A percentile compares a stretch with the other conserved stretches of the same genome.
Conservation (phyloP, 2,888 invertebrate genomes). For the Apocheima hispidaria region DNA sequence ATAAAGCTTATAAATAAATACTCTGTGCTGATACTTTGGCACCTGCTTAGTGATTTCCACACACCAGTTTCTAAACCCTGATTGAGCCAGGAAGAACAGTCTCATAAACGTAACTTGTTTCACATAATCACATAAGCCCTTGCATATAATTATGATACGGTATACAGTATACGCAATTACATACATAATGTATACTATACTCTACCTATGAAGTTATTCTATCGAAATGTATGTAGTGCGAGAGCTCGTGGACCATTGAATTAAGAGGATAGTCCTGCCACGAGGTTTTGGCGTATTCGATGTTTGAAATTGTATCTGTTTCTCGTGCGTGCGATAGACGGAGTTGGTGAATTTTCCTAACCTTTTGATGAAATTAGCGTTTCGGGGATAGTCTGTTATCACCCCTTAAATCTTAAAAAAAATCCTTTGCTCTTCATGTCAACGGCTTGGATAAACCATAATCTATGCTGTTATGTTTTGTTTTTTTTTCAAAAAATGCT, state of each 20-base stretch:
- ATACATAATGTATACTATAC: slow-evolving; percentile 40
- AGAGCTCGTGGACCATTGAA: slow-evolving; percentile 1
- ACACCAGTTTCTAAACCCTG: slow-evolving; percentile 27
- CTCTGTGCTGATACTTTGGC: background rate
- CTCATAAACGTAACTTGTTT: slow-evolving; percentile 25
- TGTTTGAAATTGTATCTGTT: too few relatives aligned
- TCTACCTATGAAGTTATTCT: slow-evolving; percentile 66
- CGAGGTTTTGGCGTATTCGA: too few relatives aligned
- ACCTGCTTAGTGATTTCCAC: slow-evolving; percentile 24
- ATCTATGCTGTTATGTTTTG: too few relatives aligned
- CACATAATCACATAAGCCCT: slow-evolving; percentile 33
- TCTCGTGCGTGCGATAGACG: too few relatives aligned
- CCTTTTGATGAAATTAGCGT: too few relatives aligned
- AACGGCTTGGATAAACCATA: too few relatives aligned
- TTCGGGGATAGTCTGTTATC: too few relatives aligned
- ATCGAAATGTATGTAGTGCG: slow-evolving; percentile 14
- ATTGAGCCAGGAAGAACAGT: slow-evolving; percentile 35
- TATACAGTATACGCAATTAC: slow-evolving; percentile 51
- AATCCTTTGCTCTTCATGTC: too few relatives aligned
- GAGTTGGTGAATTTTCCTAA: too few relatives aligned
- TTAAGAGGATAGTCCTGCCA: background rate
- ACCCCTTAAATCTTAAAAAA: too few relatives aligned
- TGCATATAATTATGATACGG: slow-evolving; percentile 40
- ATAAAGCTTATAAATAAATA: background rate
- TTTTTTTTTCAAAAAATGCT: too few relatives aligned